Base-by-base conservation (phyloP, 2,888 invertebrate genomes). In the Agelastica alni region DNA sequence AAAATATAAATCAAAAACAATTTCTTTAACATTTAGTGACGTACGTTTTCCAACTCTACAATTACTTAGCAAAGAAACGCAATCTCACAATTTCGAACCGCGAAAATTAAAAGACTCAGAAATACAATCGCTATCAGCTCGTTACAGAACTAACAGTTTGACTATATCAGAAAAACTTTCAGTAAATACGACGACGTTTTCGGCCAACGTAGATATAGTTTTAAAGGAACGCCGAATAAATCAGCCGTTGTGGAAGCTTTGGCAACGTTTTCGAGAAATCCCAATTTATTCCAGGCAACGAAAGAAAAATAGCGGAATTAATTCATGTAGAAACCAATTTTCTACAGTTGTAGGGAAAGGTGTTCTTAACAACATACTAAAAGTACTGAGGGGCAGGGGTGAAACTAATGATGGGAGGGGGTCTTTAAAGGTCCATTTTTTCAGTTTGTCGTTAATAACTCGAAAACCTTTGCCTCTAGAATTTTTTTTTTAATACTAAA, bases 151-250 rank as follows among this genome's bases (percentile, higher is more conserved):
- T 0, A 63, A 64, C 6, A 69, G 68, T 49, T 58, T 67, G 48
- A 62, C 61, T 37, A 51, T 63, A 22, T 62, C 61, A 3, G 59
- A 65, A 26, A 55, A 61, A 31, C 67, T 65, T 46, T 58, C 62
- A 2, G 34, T 67, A 10, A 53, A 45, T 68, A 68, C 34, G 44
- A 59, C 20, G 68, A 68, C 34, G 61, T 67, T 7, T 53, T 65
- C 22, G 61, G 63, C 10, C 58, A 52, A 16, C 56, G 41, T 9
- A 58, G 36, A 6, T 56, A 62, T 9, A 64, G 58, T 53, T 67
- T 68, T 31, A 65, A 56, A 37, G 68, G 68, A n/a, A 55, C 60
- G 2, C 64, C 65, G 2, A 67, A 68, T 53, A 52, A 51, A 44
- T 57, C 52, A 4, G 67, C 63, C 14, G 49, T 67, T 4, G 62